These are phyloP conservation scores for Orestias chungarensis DNA, from an alignment of 2,797 vertebrate species.

Conservation along the genomic window DNA sequence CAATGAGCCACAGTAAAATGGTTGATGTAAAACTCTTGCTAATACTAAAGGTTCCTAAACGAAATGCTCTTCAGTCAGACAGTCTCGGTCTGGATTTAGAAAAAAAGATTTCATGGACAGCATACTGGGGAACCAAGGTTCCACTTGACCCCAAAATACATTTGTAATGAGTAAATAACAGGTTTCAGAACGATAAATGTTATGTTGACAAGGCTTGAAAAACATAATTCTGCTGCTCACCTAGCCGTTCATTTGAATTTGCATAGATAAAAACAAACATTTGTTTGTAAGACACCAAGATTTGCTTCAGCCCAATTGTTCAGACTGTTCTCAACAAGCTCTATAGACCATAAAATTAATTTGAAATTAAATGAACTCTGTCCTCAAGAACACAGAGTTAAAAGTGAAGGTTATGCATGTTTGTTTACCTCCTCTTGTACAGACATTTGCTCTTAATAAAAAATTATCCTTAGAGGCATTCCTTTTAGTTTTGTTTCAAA, in stretches of 20 bases:
- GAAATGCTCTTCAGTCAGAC: neutral
- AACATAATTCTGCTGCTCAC: neutral
- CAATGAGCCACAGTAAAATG: neutral
- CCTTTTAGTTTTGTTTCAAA: neutral
- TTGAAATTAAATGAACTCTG: slow-evolving; percentile 39
- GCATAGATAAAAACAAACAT: too few species aligned
- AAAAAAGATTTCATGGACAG: neutral
- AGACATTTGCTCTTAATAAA: slow-evolving; percentile 14
- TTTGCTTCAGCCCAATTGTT: neutral
- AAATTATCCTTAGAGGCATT: slow-evolving; percentile 28
- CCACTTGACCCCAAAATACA: too few species aligned
- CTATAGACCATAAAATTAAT: neutral
- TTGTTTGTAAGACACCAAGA: neutral
- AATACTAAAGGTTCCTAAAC: neutral
- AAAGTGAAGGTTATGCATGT: slow-evolving; percentile 29
- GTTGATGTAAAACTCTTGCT: neutral
- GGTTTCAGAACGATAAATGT: neutral
- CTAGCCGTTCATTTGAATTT: neutral
- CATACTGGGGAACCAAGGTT: neutral
- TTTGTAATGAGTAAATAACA: too few species aligned
- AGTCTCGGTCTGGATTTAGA: neutral
- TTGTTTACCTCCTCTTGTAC: slow-evolving; percentile 9
- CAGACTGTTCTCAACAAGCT: neutral
- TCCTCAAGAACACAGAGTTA: slow-evolving; percentile 42
- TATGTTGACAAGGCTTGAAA: neutral